Base-by-base conservation (phyloP, 2,888 invertebrate genomes). In the Phengaris alcon region DNA sequence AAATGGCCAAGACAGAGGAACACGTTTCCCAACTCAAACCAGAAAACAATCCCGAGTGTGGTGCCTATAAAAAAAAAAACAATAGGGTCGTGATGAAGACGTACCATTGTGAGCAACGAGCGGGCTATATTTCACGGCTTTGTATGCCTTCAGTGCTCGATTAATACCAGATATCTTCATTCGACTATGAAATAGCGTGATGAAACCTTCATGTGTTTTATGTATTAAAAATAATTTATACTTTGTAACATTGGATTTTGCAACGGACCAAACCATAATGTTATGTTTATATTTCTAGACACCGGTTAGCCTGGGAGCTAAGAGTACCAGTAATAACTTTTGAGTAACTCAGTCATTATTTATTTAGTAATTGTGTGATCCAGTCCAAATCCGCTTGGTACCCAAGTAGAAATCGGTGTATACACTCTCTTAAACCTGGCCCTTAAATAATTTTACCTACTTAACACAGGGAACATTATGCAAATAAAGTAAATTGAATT, bases 101-200 rank as follows among this genome's bases (percentile, higher is more conserved):
- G 93, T 93, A 88, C 91, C 91, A 93, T 93, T 94, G 94, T 93
- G 88, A 88, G 85, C 87, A 88, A 89, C 91, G 93, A 93, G 89
- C 87, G 86, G 85, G 88, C 87, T 85, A 93, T 94, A 93, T 90
- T 90, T 93, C 93, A 93, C 90, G 85, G 89, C 91, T 93, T 93
- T 93, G 93, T 93, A 86, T 86, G 85, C 87, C 88, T 89, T 88
- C 86, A 88, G 90, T 87, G 88, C 85, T 84, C 92, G 91, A 93
- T 93, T 93, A 93, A 93, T 93, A 89, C 91, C 90, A 93, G 91
- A 93, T 93, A 93, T 93, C 93, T 93, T 91, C 86, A 93, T 93
- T 93, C 87, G 87, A 48, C 87, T 87, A 88, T 82, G 88, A 75
- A 70, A 89, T 87, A 86, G 87, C 87, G 88, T 93, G 93, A 90